phyloP scores from a whole-genome alignment of 2,797 vertebrate genomes.

The Masticophis lateralis region DNA sequence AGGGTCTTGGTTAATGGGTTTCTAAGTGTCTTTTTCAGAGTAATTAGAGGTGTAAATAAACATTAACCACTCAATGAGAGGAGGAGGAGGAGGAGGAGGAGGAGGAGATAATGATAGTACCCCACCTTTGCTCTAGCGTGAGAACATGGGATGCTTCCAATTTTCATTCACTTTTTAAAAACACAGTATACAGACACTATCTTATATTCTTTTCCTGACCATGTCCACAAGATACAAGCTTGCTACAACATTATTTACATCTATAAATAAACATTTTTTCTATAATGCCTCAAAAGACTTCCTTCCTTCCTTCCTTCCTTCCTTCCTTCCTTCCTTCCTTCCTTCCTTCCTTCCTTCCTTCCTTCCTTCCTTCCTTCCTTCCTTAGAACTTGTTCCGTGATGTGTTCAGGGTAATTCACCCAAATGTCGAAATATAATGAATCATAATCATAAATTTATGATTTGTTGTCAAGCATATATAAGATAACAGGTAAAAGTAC shows the following conservation, averaged over 20 bases:
- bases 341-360: no score
- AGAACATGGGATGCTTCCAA: not conserved
- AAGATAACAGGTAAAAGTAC: no score
- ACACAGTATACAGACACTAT: not conserved
- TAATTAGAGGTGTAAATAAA: constrained; percentile 45
- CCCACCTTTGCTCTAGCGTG: not conserved
- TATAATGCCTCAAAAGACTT: not conserved
- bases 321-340: no score
- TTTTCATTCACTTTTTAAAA: not conserved
- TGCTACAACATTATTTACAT: not conserved
- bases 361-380: not conserved
- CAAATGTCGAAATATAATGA: constrained; percentile 22
- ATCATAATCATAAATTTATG: no score
- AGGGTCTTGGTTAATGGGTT: constrained; percentile 31
- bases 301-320: not conserved
- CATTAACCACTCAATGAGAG: not conserved
- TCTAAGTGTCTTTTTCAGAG: constrained; percentile 47
- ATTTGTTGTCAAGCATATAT: no score
- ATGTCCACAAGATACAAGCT: not conserved
- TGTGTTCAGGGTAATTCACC: not conserved
- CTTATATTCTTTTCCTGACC: not conserved
- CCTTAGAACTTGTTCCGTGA: constrained; percentile 21
- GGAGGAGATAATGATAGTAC: not conserved
- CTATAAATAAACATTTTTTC: not conserved
- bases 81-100: not conserved